phyloP scores from a whole-genome alignment of 2,797 vertebrate genomes.

The Strix occidentalis region DNA sequence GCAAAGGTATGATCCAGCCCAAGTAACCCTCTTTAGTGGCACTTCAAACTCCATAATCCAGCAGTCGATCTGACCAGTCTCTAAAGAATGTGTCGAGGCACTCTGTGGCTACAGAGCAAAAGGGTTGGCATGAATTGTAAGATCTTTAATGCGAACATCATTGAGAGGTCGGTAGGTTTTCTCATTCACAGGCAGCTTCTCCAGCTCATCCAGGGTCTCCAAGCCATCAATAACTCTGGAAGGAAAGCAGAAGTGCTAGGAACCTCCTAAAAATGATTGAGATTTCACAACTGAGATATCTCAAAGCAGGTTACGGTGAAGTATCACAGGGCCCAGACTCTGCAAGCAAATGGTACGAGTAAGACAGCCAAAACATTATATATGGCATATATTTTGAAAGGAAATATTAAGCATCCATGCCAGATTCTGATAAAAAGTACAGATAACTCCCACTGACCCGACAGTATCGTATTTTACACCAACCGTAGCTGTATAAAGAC shows the following conservation, averaged over 20 bases:
- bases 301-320: neutral
- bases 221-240: slow-evolving; percentile 94
- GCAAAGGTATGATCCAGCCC: neutral
- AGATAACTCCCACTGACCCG: neutral
- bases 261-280: neutral
- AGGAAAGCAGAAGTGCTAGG: slow-evolving; percentile 4
- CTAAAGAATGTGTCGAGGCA: no score
- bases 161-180: no score
- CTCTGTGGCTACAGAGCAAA: no score
- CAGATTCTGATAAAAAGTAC: neutral
- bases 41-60: no score
- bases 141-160: no score
- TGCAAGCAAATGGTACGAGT: neutral
- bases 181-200: no score
- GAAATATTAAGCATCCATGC: neutral
- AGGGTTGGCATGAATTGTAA: no score
- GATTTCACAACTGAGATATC: neutral
- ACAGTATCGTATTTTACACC: neutral
- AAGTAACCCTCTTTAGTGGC: neutral
- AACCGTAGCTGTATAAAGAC: neutral
- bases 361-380: neutral
- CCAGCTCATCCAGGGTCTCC: no score
- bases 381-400: neutral
- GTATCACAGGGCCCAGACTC: neutral
- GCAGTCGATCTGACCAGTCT: no score